Percentiles rank a stretch among this genome's conserved stretches.
These are phyloP conservation scores for Glyphotaelius pellucidus DNA, from an alignment of 2,888 invertebrate species.

Conservation along the genomic window DNA sequence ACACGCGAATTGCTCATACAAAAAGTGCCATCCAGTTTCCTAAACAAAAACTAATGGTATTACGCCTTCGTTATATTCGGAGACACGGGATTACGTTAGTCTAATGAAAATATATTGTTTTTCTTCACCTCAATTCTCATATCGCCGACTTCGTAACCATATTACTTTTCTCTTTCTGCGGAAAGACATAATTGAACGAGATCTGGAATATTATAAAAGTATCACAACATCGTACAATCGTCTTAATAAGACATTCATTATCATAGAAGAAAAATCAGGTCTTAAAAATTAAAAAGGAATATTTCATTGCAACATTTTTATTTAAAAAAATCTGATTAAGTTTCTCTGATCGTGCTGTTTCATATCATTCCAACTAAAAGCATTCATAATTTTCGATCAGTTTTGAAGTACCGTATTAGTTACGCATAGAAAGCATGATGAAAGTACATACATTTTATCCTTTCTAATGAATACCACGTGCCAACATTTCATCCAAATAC, in stretches of 20 bases:
- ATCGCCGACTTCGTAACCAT: neutral
- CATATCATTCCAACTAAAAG: no score
- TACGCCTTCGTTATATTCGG: constrained; percentile 5
- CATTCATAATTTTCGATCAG: neutral
- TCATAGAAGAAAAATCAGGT: neutral
- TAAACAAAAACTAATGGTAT: constrained; percentile 21
- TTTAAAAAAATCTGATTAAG: no score
- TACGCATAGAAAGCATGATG: neutral
- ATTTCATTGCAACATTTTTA: no score
- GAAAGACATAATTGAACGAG: neutral
- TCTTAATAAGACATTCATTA: neutral
- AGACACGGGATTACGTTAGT: constrained; percentile 28
- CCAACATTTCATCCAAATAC: neutral
- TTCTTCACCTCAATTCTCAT: constrained; percentile 26
- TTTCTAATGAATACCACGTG: neutral
- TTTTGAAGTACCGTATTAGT: neutral
- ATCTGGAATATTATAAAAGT: neutral
- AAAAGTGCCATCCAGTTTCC: constrained; percentile 19
- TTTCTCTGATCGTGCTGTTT: no score
- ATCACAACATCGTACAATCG: neutral
- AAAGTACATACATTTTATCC: no score
- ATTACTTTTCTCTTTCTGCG: neutral
- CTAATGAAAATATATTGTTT: constrained; percentile 23
- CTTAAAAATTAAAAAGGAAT: neutral
- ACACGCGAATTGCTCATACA: neutral